Percentiles rank a stretch among this genome's conserved stretches.
These are phyloP conservation scores for Hemiscyllium ocellatum DNA, from an alignment of 2,113 vertebrate genomes.

Conservation along the genomic window DNA sequence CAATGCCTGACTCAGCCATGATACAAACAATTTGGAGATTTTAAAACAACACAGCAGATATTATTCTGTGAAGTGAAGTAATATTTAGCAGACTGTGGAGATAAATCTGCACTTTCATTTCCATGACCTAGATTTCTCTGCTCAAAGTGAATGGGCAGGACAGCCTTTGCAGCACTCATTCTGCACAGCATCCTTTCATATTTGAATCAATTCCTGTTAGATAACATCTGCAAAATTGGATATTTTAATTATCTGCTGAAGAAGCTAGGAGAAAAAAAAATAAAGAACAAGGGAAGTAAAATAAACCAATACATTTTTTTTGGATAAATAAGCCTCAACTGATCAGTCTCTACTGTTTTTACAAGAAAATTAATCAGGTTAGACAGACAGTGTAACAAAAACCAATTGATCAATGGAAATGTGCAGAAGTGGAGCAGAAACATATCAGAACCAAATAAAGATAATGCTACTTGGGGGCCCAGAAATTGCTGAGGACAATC, in stretches of 20 bases:
- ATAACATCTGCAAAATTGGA: background rate
- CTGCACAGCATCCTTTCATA: constrained; percentile 11
- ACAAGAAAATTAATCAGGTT: too few relatives aligned
- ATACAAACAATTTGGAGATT: background rate
- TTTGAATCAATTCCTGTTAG: background rate
- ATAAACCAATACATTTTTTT: background rate
- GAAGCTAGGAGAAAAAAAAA: background rate
- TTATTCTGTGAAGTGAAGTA: background rate
- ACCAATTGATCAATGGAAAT: too few relatives aligned
- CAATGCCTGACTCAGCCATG: background rate
- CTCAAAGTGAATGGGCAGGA: background rate
- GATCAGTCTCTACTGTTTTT: background rate
- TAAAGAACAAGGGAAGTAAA: background rate
- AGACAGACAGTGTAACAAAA: too few relatives aligned
- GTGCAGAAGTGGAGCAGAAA: too few relatives aligned
- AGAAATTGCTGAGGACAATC: too few relatives aligned
- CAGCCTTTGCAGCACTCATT: background rate
- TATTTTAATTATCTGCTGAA: background rate
- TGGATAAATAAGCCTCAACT: background rate
- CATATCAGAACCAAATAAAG: too few relatives aligned
- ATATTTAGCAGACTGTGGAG: background rate
- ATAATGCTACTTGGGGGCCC: too few relatives aligned
- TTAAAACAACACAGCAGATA: background rate
- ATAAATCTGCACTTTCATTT: background rate
- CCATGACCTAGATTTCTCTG: background rate